These are phyloP conservation scores for Symphodus melops DNA, from an alignment of 2,113 vertebrate species.

Conservation along the genomic window DNA sequence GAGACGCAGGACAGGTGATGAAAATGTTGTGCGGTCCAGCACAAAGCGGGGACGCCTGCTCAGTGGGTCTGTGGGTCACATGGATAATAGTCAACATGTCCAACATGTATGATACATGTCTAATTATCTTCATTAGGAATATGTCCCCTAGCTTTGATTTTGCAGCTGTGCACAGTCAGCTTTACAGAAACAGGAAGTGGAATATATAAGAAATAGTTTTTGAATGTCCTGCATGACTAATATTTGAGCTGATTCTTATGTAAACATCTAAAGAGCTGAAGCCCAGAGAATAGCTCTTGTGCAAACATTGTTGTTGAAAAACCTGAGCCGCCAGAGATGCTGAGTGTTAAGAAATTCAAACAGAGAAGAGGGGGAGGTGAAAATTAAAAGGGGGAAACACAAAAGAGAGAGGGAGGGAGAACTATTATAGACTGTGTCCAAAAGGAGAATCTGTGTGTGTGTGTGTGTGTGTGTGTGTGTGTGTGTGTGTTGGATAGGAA, in stretches of 20 bases:
- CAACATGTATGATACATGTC: too few species aligned
- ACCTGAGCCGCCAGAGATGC: slow-evolving; percentile 29
- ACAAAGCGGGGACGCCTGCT: too few species aligned
- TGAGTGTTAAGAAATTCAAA: slow-evolving; percentile 23
- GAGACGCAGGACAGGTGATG: too few species aligned
- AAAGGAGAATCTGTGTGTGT: not conserved
- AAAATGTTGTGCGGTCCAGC: too few species aligned
- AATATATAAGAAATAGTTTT: slow-evolving; percentile 5
- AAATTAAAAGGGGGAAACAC: slow-evolving; percentile 16
- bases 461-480: slow-evolving; percentile 2
- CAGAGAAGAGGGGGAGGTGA: not conserved
- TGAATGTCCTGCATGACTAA: slow-evolving; percentile 2
- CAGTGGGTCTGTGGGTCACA: too few species aligned
- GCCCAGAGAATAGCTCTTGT: not conserved
- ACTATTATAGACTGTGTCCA: too few species aligned
- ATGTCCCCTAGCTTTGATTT: too few species aligned
- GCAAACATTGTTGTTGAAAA: slow-evolving; percentile 38
- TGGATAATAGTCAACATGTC: too few species aligned
- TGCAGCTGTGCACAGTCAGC: too few species aligned
- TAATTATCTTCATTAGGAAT: too few species aligned
- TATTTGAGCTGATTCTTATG: slow-evolving; percentile 18
- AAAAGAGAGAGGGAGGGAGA: not conserved
- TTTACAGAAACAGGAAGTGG: not conserved
- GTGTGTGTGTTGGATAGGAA: slow-evolving; percentile 11
- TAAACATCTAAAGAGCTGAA: slow-evolving; percentile 24